phyloP scores from a whole-genome alignment of 2,797 vertebrate genomes.

The Oryzias dopingdopingensis region DNA sequence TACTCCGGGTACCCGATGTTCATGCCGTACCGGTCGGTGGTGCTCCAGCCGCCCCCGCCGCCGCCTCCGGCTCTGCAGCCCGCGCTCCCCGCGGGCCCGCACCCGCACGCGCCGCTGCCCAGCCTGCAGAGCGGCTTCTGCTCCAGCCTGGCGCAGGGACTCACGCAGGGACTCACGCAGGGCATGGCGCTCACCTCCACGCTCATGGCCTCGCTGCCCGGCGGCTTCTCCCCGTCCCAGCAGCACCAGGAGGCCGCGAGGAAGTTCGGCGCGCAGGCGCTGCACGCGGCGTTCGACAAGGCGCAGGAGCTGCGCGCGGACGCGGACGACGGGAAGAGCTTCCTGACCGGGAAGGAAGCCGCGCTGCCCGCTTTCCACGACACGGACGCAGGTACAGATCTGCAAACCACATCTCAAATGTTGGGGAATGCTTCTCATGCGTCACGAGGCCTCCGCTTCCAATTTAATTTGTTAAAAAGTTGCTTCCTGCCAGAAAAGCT shows the following conservation, averaged over 20 bases:
- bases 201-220: slow-evolving; percentile 91
- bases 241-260: slow-evolving; percentile 86
- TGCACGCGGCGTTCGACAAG: slow-evolving; percentile 86
- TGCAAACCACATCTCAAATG: no score
- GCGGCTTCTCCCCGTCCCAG: slow-evolving; percentile 81
- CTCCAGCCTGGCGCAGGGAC: slow-evolving; percentile 88
- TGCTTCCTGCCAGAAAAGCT: no score
- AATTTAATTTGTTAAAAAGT: no score
- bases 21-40: slow-evolving; percentile 94
- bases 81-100: slow-evolving; percentile 76
- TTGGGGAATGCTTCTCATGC: no score
- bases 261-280: slow-evolving; percentile 85
- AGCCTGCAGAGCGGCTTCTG: slow-evolving; percentile 89
- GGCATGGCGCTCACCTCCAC: slow-evolving; percentile 94
- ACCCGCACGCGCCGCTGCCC: slow-evolving; percentile 85
- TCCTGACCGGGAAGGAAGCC: slow-evolving; percentile 81
- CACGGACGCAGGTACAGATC: slow-evolving; percentile 82
- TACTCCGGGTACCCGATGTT: slow-evolving; percentile 97
- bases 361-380: slow-evolving; percentile 82
- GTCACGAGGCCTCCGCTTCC: no score
- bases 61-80: slow-evolving; percentile 82
- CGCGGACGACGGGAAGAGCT: slow-evolving; percentile 84
- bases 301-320: slow-evolving; percentile 82
- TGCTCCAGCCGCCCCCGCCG: slow-evolving; percentile 89
- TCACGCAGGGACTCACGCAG: slow-evolving; percentile 89